phyloP scores from a whole-genome alignment of 1,140 invertebrate genomes.

The Rhopalosiphum padi region DNA sequence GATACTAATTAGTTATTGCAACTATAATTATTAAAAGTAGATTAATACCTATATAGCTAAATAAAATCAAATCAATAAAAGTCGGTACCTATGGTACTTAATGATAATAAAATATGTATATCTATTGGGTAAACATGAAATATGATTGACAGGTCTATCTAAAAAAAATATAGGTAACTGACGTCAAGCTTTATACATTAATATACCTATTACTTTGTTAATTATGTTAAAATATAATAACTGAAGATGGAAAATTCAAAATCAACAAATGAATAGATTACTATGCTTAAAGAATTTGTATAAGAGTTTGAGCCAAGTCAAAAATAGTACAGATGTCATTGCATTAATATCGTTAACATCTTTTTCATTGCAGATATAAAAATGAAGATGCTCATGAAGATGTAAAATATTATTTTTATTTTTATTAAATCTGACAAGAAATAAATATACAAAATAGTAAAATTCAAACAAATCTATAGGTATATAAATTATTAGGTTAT shows the following conservation, averaged over 20 bases:
- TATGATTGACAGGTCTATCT: background rate
- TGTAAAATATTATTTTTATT: background rate
- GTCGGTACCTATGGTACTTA: background rate
- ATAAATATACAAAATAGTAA: background rate
- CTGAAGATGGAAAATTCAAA: background rate
- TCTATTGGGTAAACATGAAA: background rate
- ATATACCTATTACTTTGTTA: background rate
- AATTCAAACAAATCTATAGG: background rate
- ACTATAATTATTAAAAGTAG: background rate
- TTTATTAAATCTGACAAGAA: background rate
- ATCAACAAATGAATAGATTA: slow-evolving; percentile 1
- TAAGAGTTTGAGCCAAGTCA: slow-evolving; percentile 35
- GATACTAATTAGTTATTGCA: background rate
- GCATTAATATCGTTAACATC: slow-evolving; percentile 37
- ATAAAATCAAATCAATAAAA: background rate
- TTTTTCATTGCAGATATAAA: slow-evolving; percentile 3
- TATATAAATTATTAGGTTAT: background rate
- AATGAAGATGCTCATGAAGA: background rate
- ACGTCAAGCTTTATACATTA: background rate
- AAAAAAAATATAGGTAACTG: background rate
- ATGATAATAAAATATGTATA: background rate
- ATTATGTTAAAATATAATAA: background rate
- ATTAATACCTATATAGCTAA: background rate
- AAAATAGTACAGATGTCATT: slow-evolving; percentile 44
- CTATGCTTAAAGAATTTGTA: slow-evolving; percentile 29